Percentiles rank a stretch among this genome's conserved stretches.
Evolutionary conservation across 2,888 invertebrate species (phyloP).

Genomic region (Monoplex corrugatus): DNA sequence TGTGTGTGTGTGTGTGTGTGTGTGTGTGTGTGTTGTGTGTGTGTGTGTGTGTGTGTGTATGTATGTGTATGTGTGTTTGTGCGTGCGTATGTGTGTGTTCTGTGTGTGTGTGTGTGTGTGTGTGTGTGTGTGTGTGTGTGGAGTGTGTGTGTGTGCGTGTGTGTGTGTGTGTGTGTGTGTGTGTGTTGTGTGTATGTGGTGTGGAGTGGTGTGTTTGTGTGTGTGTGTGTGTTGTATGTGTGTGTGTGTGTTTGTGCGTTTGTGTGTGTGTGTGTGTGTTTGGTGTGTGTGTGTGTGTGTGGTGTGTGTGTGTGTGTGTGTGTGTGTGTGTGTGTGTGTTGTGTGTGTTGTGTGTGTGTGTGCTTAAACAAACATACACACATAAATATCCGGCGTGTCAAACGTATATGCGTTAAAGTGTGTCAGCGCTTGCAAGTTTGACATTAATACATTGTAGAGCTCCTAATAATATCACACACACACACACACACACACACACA

Average conservation of each 20-base stretch:
- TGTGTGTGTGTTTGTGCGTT: not conserved
- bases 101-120: not conserved
- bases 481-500: not conserved
- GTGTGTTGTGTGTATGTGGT: not conserved
- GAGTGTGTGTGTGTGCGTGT: not conserved
- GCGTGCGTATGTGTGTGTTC: not conserved
- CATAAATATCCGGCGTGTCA: too few species aligned
- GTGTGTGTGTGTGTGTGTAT: not conserved
- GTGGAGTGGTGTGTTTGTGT: not conserved
- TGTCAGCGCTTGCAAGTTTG: too few species aligned
- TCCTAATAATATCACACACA: not conserved
- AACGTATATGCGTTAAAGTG: too few species aligned
- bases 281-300: too few species aligned
- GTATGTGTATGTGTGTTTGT: not conserved
- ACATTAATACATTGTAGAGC: too few species aligned
- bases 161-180: constrained; percentile 22
- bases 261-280: not conserved
- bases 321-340: constrained; percentile 5
- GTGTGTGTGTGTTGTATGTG: not conserved
- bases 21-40: not conserved
- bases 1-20: not conserved
- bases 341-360: not conserved
- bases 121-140: not conserved
- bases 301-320: constrained; percentile 4
- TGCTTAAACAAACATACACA: too few species aligned